Base-by-base conservation (phyloP, 2,888 invertebrate genomes). In the Pollenia labialis region DNA sequence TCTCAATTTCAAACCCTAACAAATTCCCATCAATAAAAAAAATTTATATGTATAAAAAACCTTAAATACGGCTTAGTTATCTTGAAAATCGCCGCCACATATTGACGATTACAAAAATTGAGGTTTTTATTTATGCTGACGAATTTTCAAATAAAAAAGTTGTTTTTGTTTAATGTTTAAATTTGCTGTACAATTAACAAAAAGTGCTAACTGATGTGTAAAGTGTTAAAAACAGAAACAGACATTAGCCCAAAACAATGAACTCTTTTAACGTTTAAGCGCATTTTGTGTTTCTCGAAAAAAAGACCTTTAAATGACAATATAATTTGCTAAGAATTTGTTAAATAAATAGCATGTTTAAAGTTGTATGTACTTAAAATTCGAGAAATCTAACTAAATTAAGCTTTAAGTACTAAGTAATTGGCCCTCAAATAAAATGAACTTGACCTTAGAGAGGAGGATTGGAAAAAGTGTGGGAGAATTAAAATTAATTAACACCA, bases 191-290 rank as follows among this genome's bases (percentile, higher is more conserved):
- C 42, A 82, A 77, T 69, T 71, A 71, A 71, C 69, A 52, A 82
- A 69, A 71, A 77, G 83, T 83, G 83, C 56, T 83, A 83, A 83
- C 71, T 83, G 62, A 62, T 76, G 69, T 71, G 76, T 83, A 50
- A 83, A 76, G 62, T 83, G 76, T 32, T 54, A 71, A 77, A 71
- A 76, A 71, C 42, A 32, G 12, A 72, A 50, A 72, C 46, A 64
- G 64, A 64, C 16, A 18, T 54, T 18, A 16, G 16, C 18, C 46
- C 54, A 69, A 54, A 83, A 83, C 83, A 83, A 83, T 77, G 77
- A 83, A 83, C 56, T 77, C 77, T 83, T 72, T 77, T 76, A 42
- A 32, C 10, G n/a, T 76, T 18, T 16, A 42, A 50, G 62, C 0
- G 14, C 40, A 50, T 62, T 18, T 52, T 54, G 54, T 74, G 32